Base-by-base conservation (phyloP, 2,797 vertebrate genomes). In the Ptychadena robeensis region DNA sequence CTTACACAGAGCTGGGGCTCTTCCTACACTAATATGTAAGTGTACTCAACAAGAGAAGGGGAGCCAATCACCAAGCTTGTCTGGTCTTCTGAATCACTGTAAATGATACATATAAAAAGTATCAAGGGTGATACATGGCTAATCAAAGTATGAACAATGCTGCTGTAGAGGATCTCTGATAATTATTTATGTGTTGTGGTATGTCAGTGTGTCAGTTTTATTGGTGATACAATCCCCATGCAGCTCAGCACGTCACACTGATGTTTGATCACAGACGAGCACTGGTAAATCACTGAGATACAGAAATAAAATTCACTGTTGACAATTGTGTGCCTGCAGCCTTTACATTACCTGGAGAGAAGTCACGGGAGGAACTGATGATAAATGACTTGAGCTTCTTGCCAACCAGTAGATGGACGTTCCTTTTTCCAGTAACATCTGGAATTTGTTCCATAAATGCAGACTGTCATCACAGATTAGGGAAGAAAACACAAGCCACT, bases 401-500 rank as follows among this genome's bases (percentile, higher is more conserved):
- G 44, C 30, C 48, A 73, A 31, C 48, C 71, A 10, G 12, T 30
- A 57, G 15, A 73, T 31, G 30, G 53, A 31, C 31, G 28, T 59
- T 57, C 8, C 14, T 59, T 57, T 28, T 68, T 37, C 22, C 30
- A 27, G 44, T 15, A 68, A 79, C 31, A 68, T 48, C 64, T 79
- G 76, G 30, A 31, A 34, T 37, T 59, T 35, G 28, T 34, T 69
- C 38, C 69, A 37, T 35, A 66, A 66, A 4, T 30, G 61, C 18
- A 9, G 74, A 48, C 75, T 68, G 63, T 32, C 63, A 78, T 68
- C 38, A 25, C 25, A 34, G 75, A 78, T 78, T 78, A 77, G 37
- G 3, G 10, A 31, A 68, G 53, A 53, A 67, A n/a, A 78, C 35
- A 67, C 18, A 78, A 67, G 64, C 34, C 30, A 78, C 32, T 53